phyloP scores from a whole-genome alignment of 2,797 vertebrate genomes.

The Aselliscus stoliczkanus region DNA sequence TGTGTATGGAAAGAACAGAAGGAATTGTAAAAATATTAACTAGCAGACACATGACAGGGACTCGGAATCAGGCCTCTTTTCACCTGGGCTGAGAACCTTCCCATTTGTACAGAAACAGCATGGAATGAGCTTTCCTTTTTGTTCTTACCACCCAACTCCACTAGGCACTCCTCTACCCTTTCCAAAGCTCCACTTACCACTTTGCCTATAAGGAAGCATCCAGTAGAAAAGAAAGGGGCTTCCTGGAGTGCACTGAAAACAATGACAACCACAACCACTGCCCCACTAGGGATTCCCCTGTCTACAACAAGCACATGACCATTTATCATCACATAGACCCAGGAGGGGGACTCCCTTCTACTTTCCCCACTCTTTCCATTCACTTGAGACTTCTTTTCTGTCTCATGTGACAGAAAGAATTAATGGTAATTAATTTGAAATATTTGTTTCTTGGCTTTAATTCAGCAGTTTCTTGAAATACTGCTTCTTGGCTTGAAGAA shows the following conservation, averaged over 20 bases:
- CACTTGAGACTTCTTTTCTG: background rate
- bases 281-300: background rate
- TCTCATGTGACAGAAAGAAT: background rate
- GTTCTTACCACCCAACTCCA: background rate
- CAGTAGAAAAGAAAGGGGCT: background rate
- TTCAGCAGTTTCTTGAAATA: background rate
- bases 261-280: too few relatives aligned
- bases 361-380: background rate
- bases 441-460: conserved; percentile 36
- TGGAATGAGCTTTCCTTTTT: background rate
- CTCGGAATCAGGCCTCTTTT: background rate
- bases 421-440: background rate
- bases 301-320: background rate
- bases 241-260: background rate
- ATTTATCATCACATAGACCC: background rate
- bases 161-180: background rate
- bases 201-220: background rate
- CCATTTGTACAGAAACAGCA: background rate
- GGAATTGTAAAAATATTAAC: background rate
- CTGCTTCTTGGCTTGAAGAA: background rate
- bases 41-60: background rate
- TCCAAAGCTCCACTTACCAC: background rate
- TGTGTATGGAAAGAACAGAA: background rate
- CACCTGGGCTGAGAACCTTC: background rate
- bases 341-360: background rate